These are phyloP conservation scores for Unio pictorum DNA, from an alignment of 2,888 invertebrate species.

Conservation along the genomic window DNA sequence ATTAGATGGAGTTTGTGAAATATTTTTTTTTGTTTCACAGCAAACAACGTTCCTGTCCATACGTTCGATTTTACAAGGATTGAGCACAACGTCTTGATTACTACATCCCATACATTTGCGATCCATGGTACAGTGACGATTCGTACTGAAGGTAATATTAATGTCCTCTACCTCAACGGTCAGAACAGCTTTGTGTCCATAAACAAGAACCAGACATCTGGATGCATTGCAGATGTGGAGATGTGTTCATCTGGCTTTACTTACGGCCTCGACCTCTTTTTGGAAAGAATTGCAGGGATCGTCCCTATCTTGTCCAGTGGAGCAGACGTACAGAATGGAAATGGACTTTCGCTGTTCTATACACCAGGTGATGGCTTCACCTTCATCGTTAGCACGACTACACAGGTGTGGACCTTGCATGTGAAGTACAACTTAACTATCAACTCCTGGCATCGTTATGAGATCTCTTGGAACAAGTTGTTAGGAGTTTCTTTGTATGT, in stretches of 20 bases:
- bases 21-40: slow-evolving; percentile 17
- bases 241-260: slow-evolving; percentile 38
- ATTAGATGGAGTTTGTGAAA: too few relatives aligned
- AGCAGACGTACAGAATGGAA: slow-evolving; percentile 28
- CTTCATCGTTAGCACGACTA: slow-evolving; percentile 43
- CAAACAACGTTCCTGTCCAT: slow-evolving; percentile 13
- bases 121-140: slow-evolving; percentile 31
- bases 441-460: slow-evolving; percentile 46
- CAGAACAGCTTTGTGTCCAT: slow-evolving; percentile 28
- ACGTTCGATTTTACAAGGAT: slow-evolving; percentile 26
- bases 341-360: slow-evolving; percentile 43
- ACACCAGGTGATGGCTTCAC: slow-evolving; percentile 18
- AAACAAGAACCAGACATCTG: slow-evolving; percentile 15
- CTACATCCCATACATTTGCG: slow-evolving; percentile 16
- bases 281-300: slow-evolving; percentile 27
- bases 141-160: slow-evolving; percentile 5
- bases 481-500: slow-evolving; percentile 39
- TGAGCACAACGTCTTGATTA: slow-evolving; percentile 22
- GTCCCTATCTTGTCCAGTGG: slow-evolving; percentile 45
- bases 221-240: slow-evolving; percentile 34
- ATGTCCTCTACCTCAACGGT: slow-evolving; percentile 25
- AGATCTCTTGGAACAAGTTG: slow-evolving; percentile 45
- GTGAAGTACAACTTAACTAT: slow-evolving; percentile 24
- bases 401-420: slow-evolving; percentile 33
- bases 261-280: slow-evolving; percentile 31